Conservation (phyloP, 1,140 invertebrate genomes). For the Lutraria rhynchaena region DNA sequence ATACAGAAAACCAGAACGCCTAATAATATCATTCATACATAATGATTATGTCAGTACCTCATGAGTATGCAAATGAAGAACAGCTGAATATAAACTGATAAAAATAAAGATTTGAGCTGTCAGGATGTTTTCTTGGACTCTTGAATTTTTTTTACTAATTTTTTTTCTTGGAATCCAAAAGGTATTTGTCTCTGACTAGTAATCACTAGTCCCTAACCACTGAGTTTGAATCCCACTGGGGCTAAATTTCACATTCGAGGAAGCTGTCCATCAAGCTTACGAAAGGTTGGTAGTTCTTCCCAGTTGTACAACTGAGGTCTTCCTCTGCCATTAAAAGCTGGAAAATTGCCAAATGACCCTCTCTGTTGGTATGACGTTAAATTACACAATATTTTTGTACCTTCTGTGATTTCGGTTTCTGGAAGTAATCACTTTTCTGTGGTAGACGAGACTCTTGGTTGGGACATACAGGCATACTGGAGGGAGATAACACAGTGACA, state of each 20-base stretch:
- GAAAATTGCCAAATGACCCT: neutral
- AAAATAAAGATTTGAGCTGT: too few relatives aligned
- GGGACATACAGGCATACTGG: constrained; percentile 46
- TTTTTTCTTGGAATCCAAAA: too few relatives aligned
- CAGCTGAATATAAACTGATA: too few relatives aligned
- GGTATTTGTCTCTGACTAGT: too few relatives aligned
- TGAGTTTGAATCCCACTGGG: neutral
- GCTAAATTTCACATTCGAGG: neutral
- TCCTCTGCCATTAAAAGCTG: neutral
- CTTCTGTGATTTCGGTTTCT: constrained; percentile 3
- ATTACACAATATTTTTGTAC: neutral
- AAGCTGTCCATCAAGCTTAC: neutral
- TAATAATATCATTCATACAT: too few relatives aligned
- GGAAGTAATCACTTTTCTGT: neutral
- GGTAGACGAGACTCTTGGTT: constrained; percentile 36
- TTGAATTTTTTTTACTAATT: too few relatives aligned
- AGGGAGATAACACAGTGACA: constrained; percentile 36
- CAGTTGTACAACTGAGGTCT: neutral
- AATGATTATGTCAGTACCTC: too few relatives aligned
- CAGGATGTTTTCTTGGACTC: too few relatives aligned
- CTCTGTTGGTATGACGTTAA: neutral
- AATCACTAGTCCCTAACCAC: neutral
- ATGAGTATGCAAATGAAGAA: too few relatives aligned
- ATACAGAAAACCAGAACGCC: too few relatives aligned
- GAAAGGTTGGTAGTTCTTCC: neutral